Conservation (phyloP, 2,888 invertebrate species). For the Mimas tiliae region DNA sequence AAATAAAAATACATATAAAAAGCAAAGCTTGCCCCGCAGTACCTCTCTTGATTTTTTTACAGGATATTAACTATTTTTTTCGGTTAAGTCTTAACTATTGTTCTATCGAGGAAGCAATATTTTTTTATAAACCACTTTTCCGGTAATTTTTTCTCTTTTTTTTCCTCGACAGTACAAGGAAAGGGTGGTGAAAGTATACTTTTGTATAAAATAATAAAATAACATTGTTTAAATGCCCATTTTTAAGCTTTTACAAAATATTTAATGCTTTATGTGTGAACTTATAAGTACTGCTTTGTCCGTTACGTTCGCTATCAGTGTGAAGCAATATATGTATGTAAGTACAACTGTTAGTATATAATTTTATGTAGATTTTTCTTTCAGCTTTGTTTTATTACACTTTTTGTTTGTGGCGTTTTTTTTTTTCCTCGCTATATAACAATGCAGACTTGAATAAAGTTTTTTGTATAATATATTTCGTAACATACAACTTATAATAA, state of each 20-base stretch:
- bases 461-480: slow-evolving; percentile 3
- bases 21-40: not conserved
- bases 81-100: not conserved
- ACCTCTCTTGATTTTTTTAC: not conserved
- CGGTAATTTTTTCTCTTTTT: slow-evolving; percentile 24
- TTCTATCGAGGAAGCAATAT: slow-evolving; percentile 14
- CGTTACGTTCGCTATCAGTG: slow-evolving; percentile 63
- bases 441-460: not conserved
- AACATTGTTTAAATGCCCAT: slow-evolving; percentile 67
- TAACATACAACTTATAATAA: not conserved
- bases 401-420: slow-evolving; percentile 3
- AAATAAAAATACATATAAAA: too few relatives aligned
- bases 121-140: slow-evolving; percentile 6
- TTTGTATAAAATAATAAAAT: slow-evolving; percentile 8
- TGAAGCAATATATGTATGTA: slow-evolving; percentile 57
- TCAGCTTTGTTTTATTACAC: not conserved
- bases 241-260: slow-evolving; percentile 68
- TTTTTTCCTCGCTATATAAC: not conserved
- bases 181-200: slow-evolving; percentile 11
- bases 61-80: not conserved
- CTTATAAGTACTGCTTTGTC: slow-evolving; percentile 60
- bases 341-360: slow-evolving; percentile 44
- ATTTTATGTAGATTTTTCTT: slow-evolving; percentile 1
- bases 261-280: slow-evolving; percentile 67
- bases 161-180: slow-evolving; percentile 29